Percentiles rank a stretch among this genome's conserved stretches.
Evolutionary conservation across 2,888 invertebrate genomes (phyloP).

Genomic region (Amphipyra berbera): DNA sequence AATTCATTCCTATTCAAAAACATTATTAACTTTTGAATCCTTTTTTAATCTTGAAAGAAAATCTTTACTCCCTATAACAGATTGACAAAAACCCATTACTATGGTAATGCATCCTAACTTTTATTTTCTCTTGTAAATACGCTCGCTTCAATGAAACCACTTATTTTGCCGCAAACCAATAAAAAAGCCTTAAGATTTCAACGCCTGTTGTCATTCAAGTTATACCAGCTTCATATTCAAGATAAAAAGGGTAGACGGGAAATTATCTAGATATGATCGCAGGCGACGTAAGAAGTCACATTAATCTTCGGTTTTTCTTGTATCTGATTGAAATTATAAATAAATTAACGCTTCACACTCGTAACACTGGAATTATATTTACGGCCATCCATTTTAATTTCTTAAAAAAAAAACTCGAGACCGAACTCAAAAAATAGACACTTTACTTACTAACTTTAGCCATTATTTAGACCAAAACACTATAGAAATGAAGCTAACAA

Average conservation of each 20-base stretch:
- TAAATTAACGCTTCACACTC: slow-evolving; percentile 43
- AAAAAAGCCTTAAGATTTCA: slow-evolving; percentile 41
- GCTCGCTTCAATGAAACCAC: slow-evolving; percentile 43
- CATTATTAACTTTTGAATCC: background rate
- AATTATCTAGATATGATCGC: slow-evolving; percentile 56
- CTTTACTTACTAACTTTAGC: too few species aligned
- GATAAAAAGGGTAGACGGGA: slow-evolving; percentile 54
- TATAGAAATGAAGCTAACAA: background rate
- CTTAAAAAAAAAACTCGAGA: too few species aligned
- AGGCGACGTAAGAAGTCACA: slow-evolving; percentile 39
- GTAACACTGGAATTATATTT: slow-evolving; percentile 10
- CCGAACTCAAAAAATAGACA: too few species aligned
- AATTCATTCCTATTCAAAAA: background rate
- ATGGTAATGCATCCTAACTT: slow-evolving; percentile 44
- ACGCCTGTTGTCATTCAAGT: slow-evolving; percentile 53
- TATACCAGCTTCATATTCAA: slow-evolving; percentile 39
- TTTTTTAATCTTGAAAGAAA: slow-evolving; percentile 30
- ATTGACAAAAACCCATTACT: slow-evolving; percentile 35
- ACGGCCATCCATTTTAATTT: too few species aligned
- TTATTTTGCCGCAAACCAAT: slow-evolving; percentile 34
- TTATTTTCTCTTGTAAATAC: slow-evolving; percentile 48
- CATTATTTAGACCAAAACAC: background rate
- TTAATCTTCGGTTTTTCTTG: slow-evolving; percentile 35
- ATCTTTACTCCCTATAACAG: slow-evolving; percentile 14
- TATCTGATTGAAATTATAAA: slow-evolving; percentile 33